Conservation (phyloP, 2,888 invertebrate species). For the Artemia sinica region DNA sequence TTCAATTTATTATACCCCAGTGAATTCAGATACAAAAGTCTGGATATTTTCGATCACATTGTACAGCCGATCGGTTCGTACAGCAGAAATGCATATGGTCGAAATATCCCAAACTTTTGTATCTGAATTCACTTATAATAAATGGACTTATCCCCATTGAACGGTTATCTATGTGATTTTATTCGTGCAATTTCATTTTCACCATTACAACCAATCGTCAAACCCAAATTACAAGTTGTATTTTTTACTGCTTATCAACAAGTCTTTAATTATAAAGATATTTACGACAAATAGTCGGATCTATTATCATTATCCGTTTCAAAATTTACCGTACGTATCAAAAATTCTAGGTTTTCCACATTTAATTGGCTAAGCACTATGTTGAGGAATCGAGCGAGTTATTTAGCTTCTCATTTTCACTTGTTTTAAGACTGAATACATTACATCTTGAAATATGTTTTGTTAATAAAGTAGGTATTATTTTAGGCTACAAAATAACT, state of each 20-base stretch:
- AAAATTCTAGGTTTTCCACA: background rate
- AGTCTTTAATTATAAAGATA: background rate
- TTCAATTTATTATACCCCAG: background rate
- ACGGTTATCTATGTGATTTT: background rate
- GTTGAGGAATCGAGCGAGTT: no score
- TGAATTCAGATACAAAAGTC: background rate
- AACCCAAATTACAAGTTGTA: background rate
- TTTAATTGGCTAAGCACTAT: background rate
- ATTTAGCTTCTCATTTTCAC: no score
- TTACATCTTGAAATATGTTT: no score
- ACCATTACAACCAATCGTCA: background rate
- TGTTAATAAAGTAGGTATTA: no score
- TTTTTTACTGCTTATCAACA: background rate
- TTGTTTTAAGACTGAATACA: no score
- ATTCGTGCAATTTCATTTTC: background rate
- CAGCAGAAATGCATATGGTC: no score
- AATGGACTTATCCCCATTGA: no score
- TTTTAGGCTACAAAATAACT: constrained; percentile 34
- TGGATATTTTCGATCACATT: background rate
- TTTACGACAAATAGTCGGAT: no score
- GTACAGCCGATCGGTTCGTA: no score
- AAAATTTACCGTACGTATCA: background rate
- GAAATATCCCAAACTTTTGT: no score
- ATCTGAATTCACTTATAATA: no score
- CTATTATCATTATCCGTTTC: no score